Evolutionary conservation across 2,797 vertebrate genomes (phyloP).

Genomic region (Erithacus rubecula): DNA sequence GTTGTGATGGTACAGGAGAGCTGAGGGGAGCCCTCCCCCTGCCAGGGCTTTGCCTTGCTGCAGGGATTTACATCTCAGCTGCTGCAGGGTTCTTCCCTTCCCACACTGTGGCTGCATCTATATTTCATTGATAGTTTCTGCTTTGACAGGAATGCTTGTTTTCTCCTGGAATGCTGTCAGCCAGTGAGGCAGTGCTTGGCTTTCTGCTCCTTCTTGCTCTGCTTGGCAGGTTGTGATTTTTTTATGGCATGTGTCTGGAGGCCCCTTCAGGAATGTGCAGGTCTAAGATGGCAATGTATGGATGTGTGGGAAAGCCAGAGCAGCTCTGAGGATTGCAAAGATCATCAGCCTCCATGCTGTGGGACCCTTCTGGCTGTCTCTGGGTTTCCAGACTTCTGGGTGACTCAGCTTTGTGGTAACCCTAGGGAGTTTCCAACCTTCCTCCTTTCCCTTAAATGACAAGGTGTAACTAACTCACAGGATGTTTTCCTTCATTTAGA

Average conservation of each 20-base stretch:
- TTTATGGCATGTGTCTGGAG: neutral
- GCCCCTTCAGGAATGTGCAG: neutral
- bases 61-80: neutral
- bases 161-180: neutral
- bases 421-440: neutral
- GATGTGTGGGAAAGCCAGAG: neutral
- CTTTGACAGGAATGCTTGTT: neutral
- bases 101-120: fast-evolving
- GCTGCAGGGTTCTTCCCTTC: neutral
- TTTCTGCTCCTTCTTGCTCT: neutral
- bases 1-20: neutral
- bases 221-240: neutral
- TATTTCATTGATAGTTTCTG: neutral
- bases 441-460: neutral
- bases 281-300: fast-evolving
- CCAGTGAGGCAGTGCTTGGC: neutral
- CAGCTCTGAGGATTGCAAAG: neutral
- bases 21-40: neutral
- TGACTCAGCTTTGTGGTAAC: neutral
- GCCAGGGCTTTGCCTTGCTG: neutral
- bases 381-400: neutral
- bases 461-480: neutral
- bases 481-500: neutral
- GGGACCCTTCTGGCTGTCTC: neutral
- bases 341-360: fast-evolving